Base-by-base conservation (phyloP, 2,888 invertebrate species). In the Linnaemya tessellans region DNA sequence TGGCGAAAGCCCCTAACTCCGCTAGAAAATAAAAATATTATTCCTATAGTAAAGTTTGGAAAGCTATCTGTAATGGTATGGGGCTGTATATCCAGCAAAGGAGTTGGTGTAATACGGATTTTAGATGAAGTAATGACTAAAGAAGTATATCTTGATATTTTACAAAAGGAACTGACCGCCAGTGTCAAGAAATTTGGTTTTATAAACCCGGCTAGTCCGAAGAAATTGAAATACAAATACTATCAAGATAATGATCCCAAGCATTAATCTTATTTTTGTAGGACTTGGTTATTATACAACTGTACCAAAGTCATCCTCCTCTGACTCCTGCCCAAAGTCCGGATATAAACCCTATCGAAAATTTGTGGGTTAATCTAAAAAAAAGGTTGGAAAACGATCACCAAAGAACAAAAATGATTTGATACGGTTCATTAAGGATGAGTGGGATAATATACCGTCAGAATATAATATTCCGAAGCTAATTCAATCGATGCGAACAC, bases 231-330 rank as follows among this genome's bases (percentile, higher is more conserved):
- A 51, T 67, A 51, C 35, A 67, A 67, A 67, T 67, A 46, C 11
- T 65, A 65, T 65, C 46, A 46, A 46, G 46, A 65, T 62, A 62
- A 62, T 62, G n/a, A 65, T 30, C 43, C 49, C 15, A 67, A 67
- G 35, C 25, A 67, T 22, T 22, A 43, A 43, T 64, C 64, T 64
- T 64, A 62, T 30, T 30, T 30, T 7, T 64, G 64, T 64, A 43
- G 64, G 11, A 1, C 43, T 8, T 43, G 64, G 43, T 64, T 64
- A 43, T 2, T 64, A 64, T 49, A 65, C 25, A 65, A 65, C 43
- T 65, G 22, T 15, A 46, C 46, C 15, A 65, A 41, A 41, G 41
- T 41, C 10, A 35, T 35, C 35, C 5, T 7, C 8, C 3, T 3
- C n/a, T n/a, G n/a, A n/a, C n/a, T 8, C 8, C 35, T 35, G 35